A percentile compares a stretch with the other conserved stretches of the same genome.
Evolutionary conservation across 2,797 vertebrate species (phyloP).

Genomic region (Neomorphus geoffroyi): DNA sequence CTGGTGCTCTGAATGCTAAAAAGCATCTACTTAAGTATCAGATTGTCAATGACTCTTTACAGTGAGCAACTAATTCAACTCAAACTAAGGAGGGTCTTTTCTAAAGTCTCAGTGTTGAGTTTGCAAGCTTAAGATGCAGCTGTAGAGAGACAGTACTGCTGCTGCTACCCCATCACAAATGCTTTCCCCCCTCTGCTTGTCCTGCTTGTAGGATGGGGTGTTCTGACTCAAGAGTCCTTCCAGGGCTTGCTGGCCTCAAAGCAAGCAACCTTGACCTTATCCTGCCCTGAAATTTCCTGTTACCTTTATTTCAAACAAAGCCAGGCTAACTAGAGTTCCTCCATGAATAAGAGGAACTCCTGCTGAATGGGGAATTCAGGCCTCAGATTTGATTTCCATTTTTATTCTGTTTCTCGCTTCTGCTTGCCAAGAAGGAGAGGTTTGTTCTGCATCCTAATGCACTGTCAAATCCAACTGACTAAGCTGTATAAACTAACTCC

Average conservation of each 20-base stretch:
- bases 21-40: background rate
- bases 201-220: background rate
- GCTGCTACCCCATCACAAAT: background rate
- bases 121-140: background rate
- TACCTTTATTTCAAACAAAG: constrained; percentile 75
- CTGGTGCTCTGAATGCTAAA: background rate
- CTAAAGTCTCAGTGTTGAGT: background rate
- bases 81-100: background rate
- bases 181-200: background rate
- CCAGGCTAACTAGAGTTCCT: constrained; percentile 56
- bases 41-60: background rate
- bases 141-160: background rate
- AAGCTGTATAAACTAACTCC: constrained; percentile 41
- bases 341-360: constrained; percentile 67
- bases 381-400: constrained; percentile 74
- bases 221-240: constrained; percentile 51
- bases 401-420: constrained; percentile 70
- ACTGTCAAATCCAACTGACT: constrained; percentile 43
- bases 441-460: constrained; percentile 77
- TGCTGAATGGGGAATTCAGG: constrained; percentile 74
- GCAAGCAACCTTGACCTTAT: constrained; percentile 62
- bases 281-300: constrained; percentile 80
- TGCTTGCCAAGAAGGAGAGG: constrained; percentile 48
- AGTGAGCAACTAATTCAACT: background rate
- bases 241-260: constrained; percentile 64